Evolutionary conservation across 1,140 invertebrate genomes (phyloP), one percentile per base, ranked within the genome.

Genomic region (Goniozus legneri): DNA sequence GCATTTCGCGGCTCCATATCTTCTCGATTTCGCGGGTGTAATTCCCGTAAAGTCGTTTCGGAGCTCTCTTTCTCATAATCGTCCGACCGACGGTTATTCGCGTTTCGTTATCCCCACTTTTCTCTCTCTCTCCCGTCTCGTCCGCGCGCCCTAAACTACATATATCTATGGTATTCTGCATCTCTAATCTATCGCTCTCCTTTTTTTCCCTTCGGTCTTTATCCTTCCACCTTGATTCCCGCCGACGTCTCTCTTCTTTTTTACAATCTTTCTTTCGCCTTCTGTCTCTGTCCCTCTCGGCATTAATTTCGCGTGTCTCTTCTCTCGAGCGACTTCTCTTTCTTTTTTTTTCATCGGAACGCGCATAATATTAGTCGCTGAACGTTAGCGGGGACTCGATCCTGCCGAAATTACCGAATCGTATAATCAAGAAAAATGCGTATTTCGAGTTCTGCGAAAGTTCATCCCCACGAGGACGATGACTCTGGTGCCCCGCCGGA

Each of bases 1-100:
- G 72, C 71, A 73, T 74, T 73, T 73, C 65, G 70, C 65, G 65
- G 64, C 66, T 71, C 67, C 62, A 68, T 69, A 73, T 73, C 68
- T 71, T 62, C 62, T 60, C 66, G 64, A 75, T 75, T 75, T 75
- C 73, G 71, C 67, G 71, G 66, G 60, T 67, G 64, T 73, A 73
- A 75, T 75, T 73, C 69, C 69, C 72, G 71, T 71, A 75, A 75
- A 73, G 72, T 71, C 67, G 67, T 75, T 75, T 71, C 62, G 62
- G 57, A 43, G 48, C 55, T 54, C 48, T 50, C 46, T 52, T 64
- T 47, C 59, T 19, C 32, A 39, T 35, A 47, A 46, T 33, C 45
- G 54, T 34, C 54, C 49, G 33, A 27, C 46, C 22, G 20, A 41
- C 13, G 15, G n/a, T n/a, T n/a, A n/a, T n/a, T n/a, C n/a, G n/a